Evolutionary conservation across 2,888 invertebrate species (phyloP).

Genomic region (Micropterix aruncella): DNA sequence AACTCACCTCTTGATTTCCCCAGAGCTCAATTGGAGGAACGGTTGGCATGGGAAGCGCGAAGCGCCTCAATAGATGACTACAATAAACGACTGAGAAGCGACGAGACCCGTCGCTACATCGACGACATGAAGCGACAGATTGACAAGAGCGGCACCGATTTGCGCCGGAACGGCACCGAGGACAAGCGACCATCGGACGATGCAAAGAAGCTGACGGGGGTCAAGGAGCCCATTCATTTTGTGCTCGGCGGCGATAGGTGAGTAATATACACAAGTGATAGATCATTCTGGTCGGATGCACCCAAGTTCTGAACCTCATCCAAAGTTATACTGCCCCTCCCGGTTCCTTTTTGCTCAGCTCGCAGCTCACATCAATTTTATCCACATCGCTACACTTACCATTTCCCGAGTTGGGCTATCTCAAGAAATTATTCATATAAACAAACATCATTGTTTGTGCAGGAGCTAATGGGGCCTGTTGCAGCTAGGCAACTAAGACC

Average conservation of each 20-base stretch:
- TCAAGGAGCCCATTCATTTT: slow-evolving; percentile 29
- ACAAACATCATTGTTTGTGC: too few species aligned
- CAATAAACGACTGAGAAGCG: slow-evolving; percentile 3
- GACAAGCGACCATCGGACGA: background rate
- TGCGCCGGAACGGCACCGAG: slow-evolving; percentile 1
- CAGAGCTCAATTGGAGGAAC: slow-evolving; percentile 33
- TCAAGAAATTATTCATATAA: too few species aligned
- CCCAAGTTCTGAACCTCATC: too few species aligned
- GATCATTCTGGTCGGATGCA: too few species aligned
- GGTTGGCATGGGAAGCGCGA: slow-evolving; percentile 29
- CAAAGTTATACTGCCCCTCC: too few species aligned
- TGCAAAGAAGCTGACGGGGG: slow-evolving; percentile 18
- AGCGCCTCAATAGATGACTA: slow-evolving; percentile 11
- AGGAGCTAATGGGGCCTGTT: too few species aligned
- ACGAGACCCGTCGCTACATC: background rate
- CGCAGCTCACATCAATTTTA: too few species aligned
- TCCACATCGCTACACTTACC: too few species aligned
- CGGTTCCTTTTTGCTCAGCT: too few species aligned
- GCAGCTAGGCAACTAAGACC: too few species aligned
- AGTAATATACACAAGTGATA: slow-evolving; percentile 13
- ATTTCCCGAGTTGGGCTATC: too few species aligned
- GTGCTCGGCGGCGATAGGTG: slow-evolving; percentile 34
- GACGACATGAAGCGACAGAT: background rate
- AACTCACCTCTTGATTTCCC: too few species aligned
- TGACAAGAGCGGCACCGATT: background rate